Conservation (phyloP, 2,797 vertebrate species). For the Melanotaenia pygmaea region DNA sequence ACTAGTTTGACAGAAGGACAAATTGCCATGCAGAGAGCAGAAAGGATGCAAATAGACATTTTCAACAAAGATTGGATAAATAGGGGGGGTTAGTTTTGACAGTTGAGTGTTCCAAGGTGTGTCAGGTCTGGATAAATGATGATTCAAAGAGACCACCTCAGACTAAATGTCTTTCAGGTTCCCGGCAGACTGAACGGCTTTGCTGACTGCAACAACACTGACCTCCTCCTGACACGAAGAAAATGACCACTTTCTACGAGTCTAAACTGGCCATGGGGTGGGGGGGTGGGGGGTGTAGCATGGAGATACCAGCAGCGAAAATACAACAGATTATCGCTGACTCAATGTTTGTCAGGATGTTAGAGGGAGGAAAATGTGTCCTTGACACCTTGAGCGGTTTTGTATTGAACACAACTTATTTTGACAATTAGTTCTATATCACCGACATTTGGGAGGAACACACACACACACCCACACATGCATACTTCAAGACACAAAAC, state of each 20-base stretch:
- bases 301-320: constrained; percentile 58
- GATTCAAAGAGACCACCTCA: constrained; percentile 9
- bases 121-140: constrained; percentile 28
- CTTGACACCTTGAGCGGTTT: constrained; percentile 80
- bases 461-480: constrained; percentile 11
- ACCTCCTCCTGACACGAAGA: constrained; percentile 75
- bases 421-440: constrained; percentile 78
- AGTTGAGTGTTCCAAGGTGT: constrained; percentile 36
- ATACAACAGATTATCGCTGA: constrained; percentile 78
- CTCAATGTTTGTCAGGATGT: constrained; percentile 78
- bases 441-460: constrained; percentile 56
- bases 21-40: constrained; percentile 38
- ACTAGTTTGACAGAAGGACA: constrained; percentile 53
- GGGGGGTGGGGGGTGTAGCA: constrained; percentile 37
- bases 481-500: constrained; percentile 46
- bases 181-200: constrained; percentile 62
- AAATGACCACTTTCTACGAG: constrained; percentile 78
- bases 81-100: constrained; percentile 32
- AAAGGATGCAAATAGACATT: constrained; percentile 29
- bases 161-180: constrained; percentile 70
- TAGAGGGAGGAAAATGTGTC: constrained; percentile 71
- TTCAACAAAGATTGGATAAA: constrained; percentile 15
- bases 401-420: constrained; percentile 76
- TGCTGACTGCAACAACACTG: constrained; percentile 71
- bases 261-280: constrained; percentile 64